phyloP scores from a whole-genome alignment of 1,140 invertebrate species.

The Antheraea pernyi region DNA sequence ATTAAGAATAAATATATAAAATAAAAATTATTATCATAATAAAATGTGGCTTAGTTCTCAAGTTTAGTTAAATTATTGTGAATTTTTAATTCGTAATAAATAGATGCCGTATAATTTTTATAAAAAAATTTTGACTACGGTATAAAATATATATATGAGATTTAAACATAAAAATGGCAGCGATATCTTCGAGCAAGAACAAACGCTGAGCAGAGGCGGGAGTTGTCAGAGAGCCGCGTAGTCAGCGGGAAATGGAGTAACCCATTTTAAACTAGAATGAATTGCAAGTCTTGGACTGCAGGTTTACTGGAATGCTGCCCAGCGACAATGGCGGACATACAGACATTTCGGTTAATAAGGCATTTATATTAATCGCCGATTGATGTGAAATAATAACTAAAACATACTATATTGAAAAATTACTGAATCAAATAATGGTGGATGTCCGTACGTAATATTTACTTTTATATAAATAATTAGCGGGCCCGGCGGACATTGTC shows the following conservation, averaged over 20 bases:
- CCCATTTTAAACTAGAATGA: conserved; percentile 73
- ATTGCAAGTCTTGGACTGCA: conserved; percentile 65
- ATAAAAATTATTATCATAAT: too few relatives aligned
- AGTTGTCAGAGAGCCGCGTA: conserved; percentile 56
- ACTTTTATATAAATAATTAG: too few relatives aligned
- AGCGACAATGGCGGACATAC: conserved; percentile 41
- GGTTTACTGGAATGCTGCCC: conserved; percentile 64
- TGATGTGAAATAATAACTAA: neutral
- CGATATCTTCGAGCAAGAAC: conserved; percentile 43
- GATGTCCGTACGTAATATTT: too few relatives aligned
- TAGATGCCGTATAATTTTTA: too few relatives aligned
- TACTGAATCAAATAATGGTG: too few relatives aligned
- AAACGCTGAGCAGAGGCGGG: conserved; percentile 36
- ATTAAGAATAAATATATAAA: too few relatives aligned
- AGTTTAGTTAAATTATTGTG: too few relatives aligned
- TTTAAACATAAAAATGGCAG: conserved; percentile 15
- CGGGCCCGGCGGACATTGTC: too few relatives aligned
- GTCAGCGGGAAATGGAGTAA: conserved; percentile 69
- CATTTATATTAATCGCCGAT: neutral
- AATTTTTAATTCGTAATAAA: too few relatives aligned
- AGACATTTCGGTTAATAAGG: conserved; percentile 1
- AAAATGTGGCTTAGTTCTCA: too few relatives aligned
- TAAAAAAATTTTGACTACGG: too few relatives aligned
- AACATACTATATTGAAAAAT: too few relatives aligned
- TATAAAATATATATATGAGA: neutral